phyloP scores from a whole-genome alignment of 1,140 invertebrate species.

The Pseudachorutes palmiensis region DNA sequence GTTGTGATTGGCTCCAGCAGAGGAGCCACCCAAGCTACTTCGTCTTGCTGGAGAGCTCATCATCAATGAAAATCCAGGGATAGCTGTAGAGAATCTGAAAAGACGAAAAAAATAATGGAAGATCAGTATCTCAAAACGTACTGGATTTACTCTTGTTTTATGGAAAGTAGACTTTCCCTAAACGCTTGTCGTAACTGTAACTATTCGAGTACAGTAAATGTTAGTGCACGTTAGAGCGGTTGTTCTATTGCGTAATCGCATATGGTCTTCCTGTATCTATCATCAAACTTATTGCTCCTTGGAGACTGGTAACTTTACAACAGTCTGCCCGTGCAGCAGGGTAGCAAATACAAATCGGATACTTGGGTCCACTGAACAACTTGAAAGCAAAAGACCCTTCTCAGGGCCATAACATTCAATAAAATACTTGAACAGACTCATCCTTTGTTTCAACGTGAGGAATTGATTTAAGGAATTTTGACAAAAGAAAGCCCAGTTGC shows the following conservation, averaged over 20 bases:
- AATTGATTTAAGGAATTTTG: too few relatives aligned
- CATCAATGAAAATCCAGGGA: slow-evolving; percentile 8
- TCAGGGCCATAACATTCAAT: neutral
- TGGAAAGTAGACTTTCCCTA: too few relatives aligned
- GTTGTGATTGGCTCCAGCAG: neutral
- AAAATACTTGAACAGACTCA: too few relatives aligned
- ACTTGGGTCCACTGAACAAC: neutral
- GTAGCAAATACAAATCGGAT: neutral
- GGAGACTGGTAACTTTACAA: slow-evolving; percentile 20
- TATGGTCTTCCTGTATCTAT: slow-evolving; percentile 31
- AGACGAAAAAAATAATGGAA: neutral
- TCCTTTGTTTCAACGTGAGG: too few relatives aligned
- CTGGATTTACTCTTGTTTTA: too few relatives aligned
- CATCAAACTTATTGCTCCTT: slow-evolving; percentile 31
- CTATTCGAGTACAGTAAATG: too few relatives aligned
- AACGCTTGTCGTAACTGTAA: too few relatives aligned
- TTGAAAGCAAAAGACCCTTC: neutral
- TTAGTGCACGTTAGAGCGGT: neutral
- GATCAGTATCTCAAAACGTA: neutral
- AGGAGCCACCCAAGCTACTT: too few relatives aligned
- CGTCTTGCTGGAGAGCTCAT: slow-evolving; percentile 26
- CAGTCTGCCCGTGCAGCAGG: neutral
- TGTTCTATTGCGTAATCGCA: slow-evolving; percentile 12
- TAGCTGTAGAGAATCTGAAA: neutral
- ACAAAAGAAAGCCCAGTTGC: too few relatives aligned